phyloP scores from a whole-genome alignment of 2,113 vertebrate genomes.

The Paralichthys olivaceus region DNA sequence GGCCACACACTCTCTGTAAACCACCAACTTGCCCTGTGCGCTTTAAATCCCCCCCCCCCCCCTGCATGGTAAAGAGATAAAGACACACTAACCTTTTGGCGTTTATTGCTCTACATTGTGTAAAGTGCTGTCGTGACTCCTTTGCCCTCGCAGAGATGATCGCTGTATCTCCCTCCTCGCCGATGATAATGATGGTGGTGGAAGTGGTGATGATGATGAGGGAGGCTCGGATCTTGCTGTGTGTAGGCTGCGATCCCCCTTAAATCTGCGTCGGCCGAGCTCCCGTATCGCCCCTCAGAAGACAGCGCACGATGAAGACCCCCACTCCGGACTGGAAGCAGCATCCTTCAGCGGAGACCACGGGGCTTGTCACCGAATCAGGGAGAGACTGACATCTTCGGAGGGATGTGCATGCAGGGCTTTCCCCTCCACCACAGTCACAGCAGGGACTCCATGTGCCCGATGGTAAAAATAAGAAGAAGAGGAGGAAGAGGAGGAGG shows the following conservation, averaged over 20 bases:
- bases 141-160: conserved; percentile 77
- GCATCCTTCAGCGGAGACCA: conserved; percentile 77
- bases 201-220: conserved; percentile 46
- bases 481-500: not conserved
- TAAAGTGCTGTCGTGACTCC: conserved; percentile 79
- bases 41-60: not conserved
- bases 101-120: conserved; percentile 78
- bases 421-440: conserved; percentile 73
- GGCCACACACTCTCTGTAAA: conserved; percentile 42
- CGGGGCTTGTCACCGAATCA: conserved; percentile 60
- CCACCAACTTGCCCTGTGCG: not conserved
- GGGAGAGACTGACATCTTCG: conserved; percentile 60
- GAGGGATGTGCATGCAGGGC: conserved; percentile 64
- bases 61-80: conserved; percentile 2
- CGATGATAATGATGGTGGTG: conserved; percentile 56
- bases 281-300: conserved; percentile 69
- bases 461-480: conserved; percentile 2
- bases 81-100: conserved; percentile 79
- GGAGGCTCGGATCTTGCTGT: conserved; percentile 72
- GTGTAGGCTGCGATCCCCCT: conserved; percentile 77
- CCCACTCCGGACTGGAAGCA: conserved; percentile 71
- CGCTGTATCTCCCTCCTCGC: conserved; percentile 75
- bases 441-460: conserved; percentile 78
- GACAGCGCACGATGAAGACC: conserved; percentile 72
- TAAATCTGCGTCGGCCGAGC: conserved; percentile 73